Conservation (phyloP, 1,140 invertebrate genomes). For the Penaeus indicus region DNA sequence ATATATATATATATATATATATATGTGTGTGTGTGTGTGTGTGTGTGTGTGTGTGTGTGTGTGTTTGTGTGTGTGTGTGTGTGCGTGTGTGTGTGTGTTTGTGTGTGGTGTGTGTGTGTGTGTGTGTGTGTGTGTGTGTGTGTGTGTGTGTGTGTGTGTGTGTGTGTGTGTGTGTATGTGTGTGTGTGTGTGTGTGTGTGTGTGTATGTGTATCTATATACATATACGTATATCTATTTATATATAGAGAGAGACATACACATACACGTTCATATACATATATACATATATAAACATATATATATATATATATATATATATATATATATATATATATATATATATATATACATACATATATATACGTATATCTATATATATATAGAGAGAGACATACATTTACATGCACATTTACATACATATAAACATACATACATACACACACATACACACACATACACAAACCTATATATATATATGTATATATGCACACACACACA, state of each 20-base stretch:
- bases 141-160: too few relatives aligned
- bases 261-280: background rate
- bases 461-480: slow-evolving; percentile 3
- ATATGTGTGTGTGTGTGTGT: too few relatives aligned
- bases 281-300: slow-evolving; percentile 20
- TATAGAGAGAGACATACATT: background rate
- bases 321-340: slow-evolving; percentile 30
- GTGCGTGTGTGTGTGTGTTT: too few relatives aligned
- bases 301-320: slow-evolving; percentile 30
- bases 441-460: background rate
- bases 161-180: too few relatives aligned
- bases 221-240: background rate
- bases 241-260: background rate
- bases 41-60: too few relatives aligned
- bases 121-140: too few relatives aligned
- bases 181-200: too few relatives aligned
- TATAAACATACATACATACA: background rate
- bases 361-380: background rate
- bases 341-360: slow-evolving; percentile 1
- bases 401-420: background rate
- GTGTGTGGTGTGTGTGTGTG: too few relatives aligned
- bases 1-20: too few relatives aligned
- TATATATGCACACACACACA: background rate
- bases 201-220: too few relatives aligned
- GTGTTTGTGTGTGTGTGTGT: too few relatives aligned